Conservation (phyloP, 2,113 vertebrate species). For the Phrynosoma platyrhinos region DNA sequence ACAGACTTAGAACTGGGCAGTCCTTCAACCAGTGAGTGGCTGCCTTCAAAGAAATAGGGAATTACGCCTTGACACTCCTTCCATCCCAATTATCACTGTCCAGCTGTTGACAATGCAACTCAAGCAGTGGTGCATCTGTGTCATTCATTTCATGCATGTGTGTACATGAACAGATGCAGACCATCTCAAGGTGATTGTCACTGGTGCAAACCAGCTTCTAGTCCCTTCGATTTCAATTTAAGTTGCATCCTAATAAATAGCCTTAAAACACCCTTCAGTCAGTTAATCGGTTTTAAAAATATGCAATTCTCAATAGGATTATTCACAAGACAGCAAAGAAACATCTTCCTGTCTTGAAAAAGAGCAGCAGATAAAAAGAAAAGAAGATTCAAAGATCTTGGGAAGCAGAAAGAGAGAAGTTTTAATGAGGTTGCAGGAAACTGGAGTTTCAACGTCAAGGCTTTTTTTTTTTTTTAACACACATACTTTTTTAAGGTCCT, state of each 20-base stretch:
- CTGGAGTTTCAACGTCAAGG: slow-evolving; percentile 55
- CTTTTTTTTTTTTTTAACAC: slow-evolving; percentile 37
- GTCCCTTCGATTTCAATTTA: neutral
- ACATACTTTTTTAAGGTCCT: slow-evolving; percentile 30
- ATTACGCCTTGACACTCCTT: too few relatives aligned
- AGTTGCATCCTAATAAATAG: slow-evolving; percentile 7
- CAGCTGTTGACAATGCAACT: neutral
- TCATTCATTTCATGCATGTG: neutral
- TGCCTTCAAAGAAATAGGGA: neutral
- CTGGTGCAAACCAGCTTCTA: neutral
- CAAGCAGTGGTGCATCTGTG: too few relatives aligned
- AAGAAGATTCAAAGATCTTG: slow-evolving; percentile 23
- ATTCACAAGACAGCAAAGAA: neutral
- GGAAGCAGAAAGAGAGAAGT: slow-evolving; percentile 42
- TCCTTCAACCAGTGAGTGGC: too few relatives aligned
- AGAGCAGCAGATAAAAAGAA: slow-evolving; percentile 19
- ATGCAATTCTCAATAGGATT: neutral
- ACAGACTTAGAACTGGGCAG: too few relatives aligned
- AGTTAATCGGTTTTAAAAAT: neutral
- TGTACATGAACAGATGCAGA: too few relatives aligned
- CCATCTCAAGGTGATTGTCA: neutral
- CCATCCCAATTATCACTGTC: neutral
- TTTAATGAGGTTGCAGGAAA: slow-evolving; percentile 59
- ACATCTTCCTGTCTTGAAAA: neutral
- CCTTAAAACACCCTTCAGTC: slow-evolving; percentile 5